Base-by-base conservation (phyloP, 1,140 invertebrate genomes). In the Leptinotarsa texana region DNA sequence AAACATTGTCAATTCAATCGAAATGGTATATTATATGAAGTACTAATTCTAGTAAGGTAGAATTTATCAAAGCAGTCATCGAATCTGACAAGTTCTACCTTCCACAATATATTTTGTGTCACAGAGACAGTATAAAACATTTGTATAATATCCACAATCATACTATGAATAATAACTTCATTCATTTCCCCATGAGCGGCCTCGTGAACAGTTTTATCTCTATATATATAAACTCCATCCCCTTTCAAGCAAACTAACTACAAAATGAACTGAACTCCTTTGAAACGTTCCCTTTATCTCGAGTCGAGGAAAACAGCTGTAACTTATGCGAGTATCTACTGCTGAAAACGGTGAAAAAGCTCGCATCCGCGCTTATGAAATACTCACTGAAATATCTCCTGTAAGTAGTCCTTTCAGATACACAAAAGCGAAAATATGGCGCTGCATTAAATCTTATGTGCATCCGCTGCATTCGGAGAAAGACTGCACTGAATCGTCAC, bases 391-490 rank as follows among this genome's bases (percentile, higher is more conserved):
- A 66, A 66, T 18, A 68, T 68, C 24, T 42, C n/a, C 42, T 68
- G 66, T 68, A 68, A 42, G 66, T 68, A 68, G 42, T 68, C 66
- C 42, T 68, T 68, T 42, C 66, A 68, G 17, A 68, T 68, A 68
- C 27, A 68, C 66, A 68, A 68, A 68, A 47, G 66, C 66, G 42
- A 68, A 68, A 68, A 68, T 68, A 68, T 68, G 42, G 66, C 33
- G 66, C 24, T 68, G 42, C 66, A 68, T 68, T 68, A 68, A 68
- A 68, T 68, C 66, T 68, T 68, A 13, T 17, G 24, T 42, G 66
- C 66, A 47, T 68, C 66, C 66, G 66, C 66, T 68, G 13, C 66
- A 68, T 24, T 49, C 42, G 18, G 15, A 68, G 66, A 68, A 68
- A 68, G 66, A 68, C 15, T 57, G 51, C 51, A 57, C 4, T 57